Evolutionary conservation across 2,888 invertebrate species (phyloP), one percentile per base, ranked within the genome.

Genomic region (Pyrgus malvae): DNA sequence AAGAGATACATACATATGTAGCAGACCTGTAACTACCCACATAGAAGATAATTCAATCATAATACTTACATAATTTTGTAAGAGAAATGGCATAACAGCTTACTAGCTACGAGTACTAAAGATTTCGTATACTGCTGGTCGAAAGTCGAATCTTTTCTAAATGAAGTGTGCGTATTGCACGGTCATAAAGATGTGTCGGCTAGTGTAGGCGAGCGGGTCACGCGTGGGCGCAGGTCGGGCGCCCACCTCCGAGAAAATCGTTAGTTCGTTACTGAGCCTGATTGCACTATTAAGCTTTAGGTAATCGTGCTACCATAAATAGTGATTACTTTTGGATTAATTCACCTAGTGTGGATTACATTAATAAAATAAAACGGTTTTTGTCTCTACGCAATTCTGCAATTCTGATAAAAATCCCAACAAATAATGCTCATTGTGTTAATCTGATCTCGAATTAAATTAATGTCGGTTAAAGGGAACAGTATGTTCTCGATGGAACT

Each of bases 71-170:
- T n/a, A n/a, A n/a, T n/a, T n/a, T n/a, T n/a, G n/a, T n/a, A n/a
- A n/a, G n/a, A n/a, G n/a, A 29, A 3, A 29, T 29, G n/a, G 7
- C 2, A 23, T 23, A n/a, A n/a, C 23, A 23, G 76, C 57, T 45
- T 14, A 60, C 65, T 63, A 65, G 67, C 70, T 68, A 74, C 68
- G 62, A 62, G 60, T 63, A 62, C 59, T 29, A 17, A 21, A 61
- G 67, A n/a, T n/a, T n/a, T n/a, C 67, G 67, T 68, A 72, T 77
- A 66, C 63, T 63, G 64, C 58, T 27, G 64, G 66, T 77, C 78
- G 76, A 80, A 80, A 80, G 65, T 69, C 44, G 74, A 74, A 76
- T 76, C 73, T 74, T 73, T 74, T 72, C 69, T 74, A 76, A 78
- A 77, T 78, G 70, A 73, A 74, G 70, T 79, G 78, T 76, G 79